These are phyloP conservation scores for Coccyzus lansbergi DNA, from an alignment of 2,797 vertebrate genomes.

Conservation along the genomic window DNA sequence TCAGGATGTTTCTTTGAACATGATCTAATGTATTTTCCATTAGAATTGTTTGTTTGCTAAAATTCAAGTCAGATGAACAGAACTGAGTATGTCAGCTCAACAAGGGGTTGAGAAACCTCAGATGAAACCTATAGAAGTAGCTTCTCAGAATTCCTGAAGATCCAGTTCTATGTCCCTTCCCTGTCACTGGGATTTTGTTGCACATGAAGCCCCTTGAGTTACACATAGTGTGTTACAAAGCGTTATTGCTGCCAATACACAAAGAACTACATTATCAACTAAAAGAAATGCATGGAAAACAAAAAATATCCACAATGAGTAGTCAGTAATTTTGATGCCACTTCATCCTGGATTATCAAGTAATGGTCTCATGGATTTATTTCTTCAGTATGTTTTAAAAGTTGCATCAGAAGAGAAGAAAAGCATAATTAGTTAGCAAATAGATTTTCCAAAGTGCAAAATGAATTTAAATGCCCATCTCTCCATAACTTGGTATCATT, in stretches of 20 bases:
- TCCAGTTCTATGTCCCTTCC: background rate
- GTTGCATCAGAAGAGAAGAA: background rate
- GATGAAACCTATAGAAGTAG: background rate
- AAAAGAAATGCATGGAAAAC: background rate
- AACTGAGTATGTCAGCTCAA: background rate
- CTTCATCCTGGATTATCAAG: background rate
- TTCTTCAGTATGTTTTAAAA: background rate
- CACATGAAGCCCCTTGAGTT: background rate
- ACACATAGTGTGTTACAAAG: background rate
- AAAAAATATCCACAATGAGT: background rate
- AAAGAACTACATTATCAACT: background rate
- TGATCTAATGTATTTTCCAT: background rate
- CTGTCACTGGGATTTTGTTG: background rate
- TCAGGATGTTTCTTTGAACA: background rate
- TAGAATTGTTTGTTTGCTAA: background rate
- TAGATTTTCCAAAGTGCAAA: background rate
- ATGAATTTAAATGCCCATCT: background rate
- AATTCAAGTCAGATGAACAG: background rate
- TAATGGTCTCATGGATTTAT: background rate
- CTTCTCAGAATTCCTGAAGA: background rate
- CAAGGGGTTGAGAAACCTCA: background rate
- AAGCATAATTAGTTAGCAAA: background rate
- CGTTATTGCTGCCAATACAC: background rate
- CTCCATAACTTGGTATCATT: background rate
- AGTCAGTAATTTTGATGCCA: background rate